A percentile compares a stretch with the other conserved stretches of the same genome.
Conservation (phyloP, 2,888 invertebrate species). For the Melipona bicolor region DNA sequence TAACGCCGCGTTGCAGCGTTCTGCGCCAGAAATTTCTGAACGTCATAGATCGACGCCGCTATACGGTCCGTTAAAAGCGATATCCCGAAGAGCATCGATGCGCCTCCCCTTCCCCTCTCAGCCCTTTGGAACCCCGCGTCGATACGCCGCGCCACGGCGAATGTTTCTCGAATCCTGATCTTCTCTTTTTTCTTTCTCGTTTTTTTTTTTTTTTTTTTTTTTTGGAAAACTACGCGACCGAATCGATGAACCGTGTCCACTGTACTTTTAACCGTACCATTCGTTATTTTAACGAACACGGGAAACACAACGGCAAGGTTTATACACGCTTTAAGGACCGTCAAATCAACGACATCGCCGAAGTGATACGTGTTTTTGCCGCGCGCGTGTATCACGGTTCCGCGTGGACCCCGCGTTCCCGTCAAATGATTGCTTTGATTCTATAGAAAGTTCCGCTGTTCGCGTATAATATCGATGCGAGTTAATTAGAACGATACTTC, state of each 20-base stretch:
- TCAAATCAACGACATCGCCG: constrained; percentile 5
- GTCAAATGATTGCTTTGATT: not conserved
- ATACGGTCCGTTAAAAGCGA: constrained; percentile 54
- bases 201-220: not conserved
- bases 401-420: not conserved
- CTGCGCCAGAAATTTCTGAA: constrained; percentile 35
- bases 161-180: constrained; percentile 24
- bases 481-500: not conserved
- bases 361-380: not conserved
- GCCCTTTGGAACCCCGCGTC: not conserved
- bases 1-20: constrained; percentile 18
- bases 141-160: constrained; percentile 12
- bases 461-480: too few species aligned
- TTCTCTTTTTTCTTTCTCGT: not conserved
- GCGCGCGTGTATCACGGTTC: too few species aligned
- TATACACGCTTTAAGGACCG: constrained; percentile 31
- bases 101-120: too few species aligned
- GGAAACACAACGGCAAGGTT: not conserved
- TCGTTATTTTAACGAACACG: constrained; percentile 47
- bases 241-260: constrained; percentile 24
- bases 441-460: not conserved
- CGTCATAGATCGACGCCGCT: constrained; percentile 39
- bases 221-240: constrained; percentile 25
- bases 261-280: constrained; percentile 29
- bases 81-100: constrained; percentile 30